These are phyloP conservation scores for Callipepla californica DNA, from an alignment of 2,113 vertebrate genomes.

Conservation along the genomic window DNA sequence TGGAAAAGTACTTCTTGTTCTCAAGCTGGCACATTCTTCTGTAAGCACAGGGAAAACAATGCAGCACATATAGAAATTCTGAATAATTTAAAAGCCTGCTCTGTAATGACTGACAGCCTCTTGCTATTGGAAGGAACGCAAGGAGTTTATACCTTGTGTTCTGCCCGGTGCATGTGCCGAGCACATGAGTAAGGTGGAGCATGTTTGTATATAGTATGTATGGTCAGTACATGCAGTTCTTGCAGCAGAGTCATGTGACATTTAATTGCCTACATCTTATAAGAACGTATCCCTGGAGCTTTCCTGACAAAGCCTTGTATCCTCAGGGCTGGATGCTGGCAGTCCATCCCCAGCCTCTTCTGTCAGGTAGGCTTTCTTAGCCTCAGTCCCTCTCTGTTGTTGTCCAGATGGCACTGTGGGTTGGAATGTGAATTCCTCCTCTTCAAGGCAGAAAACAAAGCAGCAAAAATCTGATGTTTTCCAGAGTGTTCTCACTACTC, in stretches of 20 bases:
- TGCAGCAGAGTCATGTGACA: background rate
- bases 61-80: background rate
- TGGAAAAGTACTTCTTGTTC: constrained; percentile 44
- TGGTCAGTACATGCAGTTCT: rapidly evolving
- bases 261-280: rapidly evolving
- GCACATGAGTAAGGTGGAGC: rapidly evolving
- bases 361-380: background rate
- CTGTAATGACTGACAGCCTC: constrained; percentile 38
- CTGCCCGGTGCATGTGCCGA: background rate
- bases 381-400: background rate
- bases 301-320: background rate
- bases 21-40: background rate
- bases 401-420: background rate
- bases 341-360: background rate
- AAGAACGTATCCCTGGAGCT: background rate
- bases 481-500: background rate
- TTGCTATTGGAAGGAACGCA: background rate
- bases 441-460: background rate
- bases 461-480: background rate
- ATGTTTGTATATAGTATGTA: background rate
- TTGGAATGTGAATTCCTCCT: background rate
- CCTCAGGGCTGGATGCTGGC: background rate
- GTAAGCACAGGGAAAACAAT: background rate
- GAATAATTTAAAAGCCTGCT: constrained; percentile 14
- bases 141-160: background rate